Evolutionary conservation across 2,797 vertebrate species (phyloP), one percentile per base, ranked within the genome.

Genomic region (Peromyscus aztecus): DNA sequence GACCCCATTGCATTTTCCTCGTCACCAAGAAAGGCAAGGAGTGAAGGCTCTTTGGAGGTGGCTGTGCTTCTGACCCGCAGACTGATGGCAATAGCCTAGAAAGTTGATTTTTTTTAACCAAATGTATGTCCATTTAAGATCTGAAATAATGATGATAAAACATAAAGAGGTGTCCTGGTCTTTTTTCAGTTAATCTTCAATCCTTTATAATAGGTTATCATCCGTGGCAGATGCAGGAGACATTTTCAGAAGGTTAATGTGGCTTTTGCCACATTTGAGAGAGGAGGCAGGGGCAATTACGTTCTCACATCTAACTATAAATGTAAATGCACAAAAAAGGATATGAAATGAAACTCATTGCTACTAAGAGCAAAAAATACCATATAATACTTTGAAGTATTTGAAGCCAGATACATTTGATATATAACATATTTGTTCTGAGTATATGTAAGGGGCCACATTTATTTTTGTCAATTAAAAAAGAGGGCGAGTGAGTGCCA

Each of bases 391-490:
- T 95, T 24, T 11, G n/a, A 85, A 76, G 82, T 67, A 86, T 17
- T 55, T 91, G 55, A 91, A 93, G 31, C 1, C 49, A 90, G 17
- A 37, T 78, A 88, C 13, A 85, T 46, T 61, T 88, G 27, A 80
- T 73, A 19, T 80, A 63, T 16, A 83, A 55, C 77, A 46, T 71
- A 57, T 89, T 43, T 93, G 23, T 75, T 96, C 31, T 94, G 40
- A 82, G 29, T 46, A 83, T 43, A 29, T 40, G 46, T 81, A 80
- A 73, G 61, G 9, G 55, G 34, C 93, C 27, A 91, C 7, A 82
- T 87, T 84, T 76, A 77, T 84, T 97, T 93, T 81, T 77, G 46
- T 78, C 71, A 52, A 86, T 29, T 91, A 31, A 71, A 76, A 27
- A 65, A 16, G 11, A 65, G 94, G 80, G 37, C 27, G 11, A 80